Conservation (phyloP, 2,888 invertebrate genomes). For the Dinocampus coccinellae region DNA sequence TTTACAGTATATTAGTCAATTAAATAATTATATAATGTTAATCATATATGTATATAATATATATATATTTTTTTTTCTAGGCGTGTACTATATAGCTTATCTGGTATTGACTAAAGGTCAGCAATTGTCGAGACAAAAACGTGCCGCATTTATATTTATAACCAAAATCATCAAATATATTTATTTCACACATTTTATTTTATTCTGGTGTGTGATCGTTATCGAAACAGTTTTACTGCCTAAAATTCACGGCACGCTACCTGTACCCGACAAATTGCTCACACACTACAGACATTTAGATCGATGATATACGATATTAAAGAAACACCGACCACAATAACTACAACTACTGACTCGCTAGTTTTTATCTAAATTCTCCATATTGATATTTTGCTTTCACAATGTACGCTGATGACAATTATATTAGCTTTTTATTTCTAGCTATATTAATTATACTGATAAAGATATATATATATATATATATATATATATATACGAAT, state of each 20-base stretch:
- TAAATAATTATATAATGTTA: constrained; percentile 57
- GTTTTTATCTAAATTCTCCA: constrained; percentile 63
- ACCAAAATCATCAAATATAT: background rate
- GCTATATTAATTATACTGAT: constrained; percentile 39
- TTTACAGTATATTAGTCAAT: constrained; percentile 60
- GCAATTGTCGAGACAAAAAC: constrained; percentile 48
- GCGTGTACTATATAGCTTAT: constrained; percentile 66
- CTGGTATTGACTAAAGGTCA: constrained; percentile 64
- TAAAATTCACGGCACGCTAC: constrained; percentile 32
- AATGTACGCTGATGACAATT: constrained; percentile 62
- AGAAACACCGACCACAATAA: constrained; percentile 68
- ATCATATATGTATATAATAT: constrained; percentile 49
- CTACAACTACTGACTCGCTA: constrained; percentile 68
- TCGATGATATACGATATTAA: constrained; percentile 67
- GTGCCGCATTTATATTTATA: constrained; percentile 1
- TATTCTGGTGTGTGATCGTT: constrained; percentile 2
- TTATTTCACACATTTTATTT: constrained; percentile 3
- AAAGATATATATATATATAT: constrained; percentile 32
- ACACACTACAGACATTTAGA: constrained; percentile 65
- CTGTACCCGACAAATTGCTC: constrained; percentile 50
- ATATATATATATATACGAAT: constrained; percentile 29
- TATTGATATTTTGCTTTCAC: constrained; percentile 64
- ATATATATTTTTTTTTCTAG: constrained; percentile 53
- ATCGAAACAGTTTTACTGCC: background rate
- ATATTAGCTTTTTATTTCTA: constrained; percentile 27